phyloP scores from a whole-genome alignment of 92 coral and sea anemone species.

The Meandrina meandrites region DNA sequence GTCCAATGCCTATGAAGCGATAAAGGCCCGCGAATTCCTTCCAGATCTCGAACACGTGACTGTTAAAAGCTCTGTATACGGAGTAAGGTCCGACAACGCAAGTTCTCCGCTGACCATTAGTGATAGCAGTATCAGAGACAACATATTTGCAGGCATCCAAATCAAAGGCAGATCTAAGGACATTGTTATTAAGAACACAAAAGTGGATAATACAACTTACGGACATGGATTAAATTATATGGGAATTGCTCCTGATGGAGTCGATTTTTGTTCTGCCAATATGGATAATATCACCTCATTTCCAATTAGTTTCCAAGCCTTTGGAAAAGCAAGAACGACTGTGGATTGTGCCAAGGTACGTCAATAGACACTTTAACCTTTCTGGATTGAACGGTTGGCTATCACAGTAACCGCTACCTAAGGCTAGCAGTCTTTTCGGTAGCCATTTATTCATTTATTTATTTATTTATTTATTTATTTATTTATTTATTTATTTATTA shows the following conservation, averaged over 20 bases:
- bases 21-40: slow-evolving; percentile 33
- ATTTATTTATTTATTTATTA: too few relatives aligned
- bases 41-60: slow-evolving; percentile 52
- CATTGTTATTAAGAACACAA: slow-evolving; percentile 34
- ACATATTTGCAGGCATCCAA: slow-evolving; percentile 49
- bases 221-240: slow-evolving; percentile 49
- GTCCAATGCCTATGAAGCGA: slow-evolving; percentile 48
- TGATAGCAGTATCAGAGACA: slow-evolving; percentile 40
- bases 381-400: too few relatives aligned
- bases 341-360: slow-evolving; percentile 51
- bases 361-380: not conserved
- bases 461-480: too few relatives aligned
- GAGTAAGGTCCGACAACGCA: slow-evolving; percentile 30
- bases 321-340: slow-evolving; percentile 15
- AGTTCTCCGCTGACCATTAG: slow-evolving; percentile 49
- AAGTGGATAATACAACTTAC: slow-evolving; percentile 42
- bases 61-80: slow-evolving; percentile 37
- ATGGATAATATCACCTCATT: slow-evolving; percentile 7
- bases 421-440: too few relatives aligned
- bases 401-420: too few relatives aligned
- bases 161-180: slow-evolving; percentile 28
- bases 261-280: slow-evolving; percentile 31
- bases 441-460: too few relatives aligned
- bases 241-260: slow-evolving; percentile 3
- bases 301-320: slow-evolving; percentile 38